These are phyloP conservation scores for Ariolimax columbianus DNA, from an alignment of 2,888 invertebrate genomes.

Conservation along the genomic window DNA sequence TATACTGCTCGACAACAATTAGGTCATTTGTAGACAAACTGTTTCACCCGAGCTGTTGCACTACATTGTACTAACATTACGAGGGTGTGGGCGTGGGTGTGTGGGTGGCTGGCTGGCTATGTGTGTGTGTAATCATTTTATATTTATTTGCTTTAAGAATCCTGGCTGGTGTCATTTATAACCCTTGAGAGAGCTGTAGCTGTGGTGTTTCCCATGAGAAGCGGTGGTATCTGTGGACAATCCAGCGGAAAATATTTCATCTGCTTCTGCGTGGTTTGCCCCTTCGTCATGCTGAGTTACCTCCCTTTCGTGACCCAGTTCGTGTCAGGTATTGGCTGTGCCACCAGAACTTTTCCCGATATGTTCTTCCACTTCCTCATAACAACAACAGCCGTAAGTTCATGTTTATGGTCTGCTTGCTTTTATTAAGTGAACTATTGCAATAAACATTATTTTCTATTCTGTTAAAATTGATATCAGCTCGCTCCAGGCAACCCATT, in stretches of 20 bases:
- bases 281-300: constrained; percentile 30
- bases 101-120: too few relatives aligned
- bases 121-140: too few relatives aligned
- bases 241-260: neutral
- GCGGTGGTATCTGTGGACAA: constrained; percentile 6
- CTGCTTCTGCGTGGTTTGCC: neutral
- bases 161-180: constrained; percentile 45
- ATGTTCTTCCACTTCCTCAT: constrained; percentile 42
- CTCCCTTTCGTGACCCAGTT: constrained; percentile 26
- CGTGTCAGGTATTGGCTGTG: constrained; percentile 40
- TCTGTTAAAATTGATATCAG: too few relatives aligned
- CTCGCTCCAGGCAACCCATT: too few relatives aligned
- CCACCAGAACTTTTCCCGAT: constrained; percentile 32
- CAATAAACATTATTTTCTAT: too few relatives aligned
- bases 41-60: too few relatives aligned
- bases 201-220: constrained; percentile 30
- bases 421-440: too few relatives aligned
- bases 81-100: too few relatives aligned
- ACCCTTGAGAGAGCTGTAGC: constrained; percentile 39
- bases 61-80: too few relatives aligned
- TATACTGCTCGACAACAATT: too few relatives aligned
- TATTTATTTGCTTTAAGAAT: neutral
- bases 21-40: too few relatives aligned
- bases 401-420: too few relatives aligned
- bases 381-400: constrained; percentile 12